phyloP scores from a whole-genome alignment of 2,113 vertebrate species.

The Chunga burmeisteri region DNA sequence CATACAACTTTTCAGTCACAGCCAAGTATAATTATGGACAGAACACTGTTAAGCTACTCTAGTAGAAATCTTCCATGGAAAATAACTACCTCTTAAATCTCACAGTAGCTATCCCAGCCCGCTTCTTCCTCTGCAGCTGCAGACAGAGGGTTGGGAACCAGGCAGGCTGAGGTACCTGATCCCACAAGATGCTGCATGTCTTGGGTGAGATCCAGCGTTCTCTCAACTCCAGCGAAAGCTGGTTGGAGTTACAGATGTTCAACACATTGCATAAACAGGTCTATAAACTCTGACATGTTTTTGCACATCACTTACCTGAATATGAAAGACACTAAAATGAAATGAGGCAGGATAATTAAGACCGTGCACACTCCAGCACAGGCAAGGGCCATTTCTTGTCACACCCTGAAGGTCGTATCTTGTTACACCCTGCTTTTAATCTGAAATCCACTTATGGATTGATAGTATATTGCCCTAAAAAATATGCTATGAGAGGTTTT shows the following conservation, averaged over 20 bases:
- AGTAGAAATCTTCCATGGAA: neutral
- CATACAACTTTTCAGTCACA: neutral
- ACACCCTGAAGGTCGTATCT: neutral
- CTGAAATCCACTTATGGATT: neutral
- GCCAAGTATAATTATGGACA: neutral
- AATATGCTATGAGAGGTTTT: neutral
- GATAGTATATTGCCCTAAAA: neutral
- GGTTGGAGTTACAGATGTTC: neutral
- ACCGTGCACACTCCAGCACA: neutral
- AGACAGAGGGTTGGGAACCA: neutral
- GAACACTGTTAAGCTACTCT: neutral
- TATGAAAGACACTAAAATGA: conserved; percentile 14
- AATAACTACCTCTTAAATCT: neutral
- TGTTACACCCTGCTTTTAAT: neutral
- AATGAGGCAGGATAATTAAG: conserved; percentile 6
- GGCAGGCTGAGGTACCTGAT: neutral
- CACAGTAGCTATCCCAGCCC: neutral
- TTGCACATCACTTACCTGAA: conserved; percentile 36
- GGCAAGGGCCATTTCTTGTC: neutral
- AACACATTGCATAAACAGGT: neutral
- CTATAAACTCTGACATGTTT: neutral
- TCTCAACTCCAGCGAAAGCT: neutral
- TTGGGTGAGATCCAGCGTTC: neutral
- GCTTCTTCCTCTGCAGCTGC: neutral
- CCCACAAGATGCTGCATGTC: neutral